phyloP scores from a whole-genome alignment of 92 coral and sea anemone species.

The Zoanthus gigantus region DNA sequence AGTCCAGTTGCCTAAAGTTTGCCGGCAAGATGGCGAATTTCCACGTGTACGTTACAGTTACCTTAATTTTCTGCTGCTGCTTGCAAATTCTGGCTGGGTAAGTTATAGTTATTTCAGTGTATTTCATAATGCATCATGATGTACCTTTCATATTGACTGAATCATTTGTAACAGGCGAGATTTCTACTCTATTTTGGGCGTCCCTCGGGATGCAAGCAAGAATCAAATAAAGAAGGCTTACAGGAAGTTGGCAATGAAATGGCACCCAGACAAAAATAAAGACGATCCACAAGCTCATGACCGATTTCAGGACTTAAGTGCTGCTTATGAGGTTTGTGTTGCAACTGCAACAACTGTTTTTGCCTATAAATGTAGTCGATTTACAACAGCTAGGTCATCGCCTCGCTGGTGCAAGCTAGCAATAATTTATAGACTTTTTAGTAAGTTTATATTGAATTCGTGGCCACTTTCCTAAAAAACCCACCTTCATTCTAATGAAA shows the following conservation, averaged over 20 bases:
- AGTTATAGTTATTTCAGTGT: slow-evolving; percentile 9
- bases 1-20: neutral
- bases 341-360: neutral
- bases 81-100: slow-evolving; percentile 98
- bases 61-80: slow-evolving; percentile 80
- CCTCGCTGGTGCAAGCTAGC: no score
- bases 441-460: no score
- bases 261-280: slow-evolving; percentile 98
- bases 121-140: neutral
- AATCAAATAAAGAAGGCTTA: slow-evolving; percentile 97
- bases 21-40: slow-evolving; percentile 79
- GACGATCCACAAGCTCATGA: slow-evolving; percentile 97
- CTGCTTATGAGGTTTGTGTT: slow-evolving; percentile 95
- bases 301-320: slow-evolving; percentile 94
- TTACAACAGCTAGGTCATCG: neutral
- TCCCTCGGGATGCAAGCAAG: slow-evolving; percentile 96
- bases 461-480: no score
- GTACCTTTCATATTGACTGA: neutral
- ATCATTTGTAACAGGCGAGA: slow-evolving; percentile 78
- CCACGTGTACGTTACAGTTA: slow-evolving; percentile 83
- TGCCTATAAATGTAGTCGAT: slow-evolving; percentile 20
- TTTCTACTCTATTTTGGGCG: slow-evolving; percentile 97
- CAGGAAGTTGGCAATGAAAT: slow-evolving; percentile 98
- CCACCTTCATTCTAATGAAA: no score
- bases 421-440: no score